A percentile compares a stretch with the other conserved stretches of the same genome.
phyloP scores from a whole-genome alignment of 2,888 invertebrate genomes.

The Nymphalis urticae region DNA sequence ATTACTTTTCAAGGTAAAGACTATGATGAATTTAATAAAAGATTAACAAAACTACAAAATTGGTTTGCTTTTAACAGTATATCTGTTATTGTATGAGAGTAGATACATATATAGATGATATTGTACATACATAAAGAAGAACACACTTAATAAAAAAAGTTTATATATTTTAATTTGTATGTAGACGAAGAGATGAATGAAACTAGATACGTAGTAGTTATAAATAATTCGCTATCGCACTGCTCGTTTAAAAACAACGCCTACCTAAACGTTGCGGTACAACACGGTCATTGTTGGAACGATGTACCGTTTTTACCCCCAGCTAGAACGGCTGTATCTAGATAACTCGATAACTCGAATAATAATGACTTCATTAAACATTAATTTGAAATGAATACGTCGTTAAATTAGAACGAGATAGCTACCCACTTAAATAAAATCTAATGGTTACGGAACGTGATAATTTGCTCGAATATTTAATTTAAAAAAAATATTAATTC shows the following conservation, averaged over 20 bases:
- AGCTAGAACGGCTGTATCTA: slow-evolving; percentile 25
- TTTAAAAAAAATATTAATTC: too few species aligned
- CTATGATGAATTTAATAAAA: too few species aligned
- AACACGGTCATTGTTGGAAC: slow-evolving; percentile 19
- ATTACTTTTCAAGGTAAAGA: too few species aligned
- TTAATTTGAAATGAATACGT: slow-evolving; percentile 9
- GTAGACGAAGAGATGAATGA: neutral
- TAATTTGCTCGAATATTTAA: neutral
- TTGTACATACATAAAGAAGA: too few species aligned
- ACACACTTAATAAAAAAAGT: neutral
- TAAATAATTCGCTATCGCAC: neutral
- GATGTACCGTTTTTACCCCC: slow-evolving; percentile 37
- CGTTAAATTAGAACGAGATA: neutral
- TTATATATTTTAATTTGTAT: neutral
- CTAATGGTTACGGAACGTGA: neutral
- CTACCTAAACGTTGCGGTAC: slow-evolving; percentile 29
- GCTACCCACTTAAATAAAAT: neutral
- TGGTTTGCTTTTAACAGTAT: too few species aligned
- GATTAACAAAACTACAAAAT: too few species aligned
- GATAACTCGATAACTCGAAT: slow-evolving; percentile 30
- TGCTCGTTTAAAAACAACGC: neutral
- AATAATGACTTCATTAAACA: slow-evolving; percentile 26
- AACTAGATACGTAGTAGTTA: neutral
- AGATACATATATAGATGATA: too few species aligned
- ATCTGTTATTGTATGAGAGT: too few species aligned